Percentiles rank a stretch among this genome's conserved stretches.
Conservation (phyloP, 2,797 vertebrate species). For the Microctenopoma steveboyesi region DNA sequence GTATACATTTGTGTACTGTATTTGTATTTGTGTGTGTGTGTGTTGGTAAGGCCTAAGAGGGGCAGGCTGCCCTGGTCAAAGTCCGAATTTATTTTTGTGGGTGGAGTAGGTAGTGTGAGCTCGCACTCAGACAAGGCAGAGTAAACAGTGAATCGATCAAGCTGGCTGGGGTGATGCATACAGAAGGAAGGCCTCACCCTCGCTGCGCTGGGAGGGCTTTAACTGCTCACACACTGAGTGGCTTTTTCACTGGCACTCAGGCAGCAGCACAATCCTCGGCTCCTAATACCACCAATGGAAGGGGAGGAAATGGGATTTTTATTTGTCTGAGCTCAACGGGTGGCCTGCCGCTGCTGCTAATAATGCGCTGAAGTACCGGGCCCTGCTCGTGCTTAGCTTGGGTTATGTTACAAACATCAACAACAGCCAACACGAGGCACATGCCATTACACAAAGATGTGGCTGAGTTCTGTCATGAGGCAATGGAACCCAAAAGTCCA, state of each 20-base stretch:
- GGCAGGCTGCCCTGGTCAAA: slow-evolving; percentile 53
- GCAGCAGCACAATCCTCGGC: slow-evolving; percentile 58
- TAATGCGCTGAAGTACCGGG: slow-evolving; percentile 45
- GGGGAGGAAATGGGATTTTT: slow-evolving; percentile 73
- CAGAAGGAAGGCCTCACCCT: slow-evolving; percentile 69
- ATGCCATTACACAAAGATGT: slow-evolving; percentile 27
- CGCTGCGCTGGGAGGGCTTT: slow-evolving; percentile 63
- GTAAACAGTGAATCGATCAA: slow-evolving; percentile 82
- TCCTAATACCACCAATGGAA: slow-evolving; percentile 62
- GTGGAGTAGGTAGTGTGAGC: slow-evolving; percentile 56
- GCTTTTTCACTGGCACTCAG: slow-evolving; percentile 71
- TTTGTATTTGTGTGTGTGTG: slow-evolving; percentile 1
- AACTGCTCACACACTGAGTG: slow-evolving; percentile 72
- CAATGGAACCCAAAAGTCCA: slow-evolving; percentile 3
- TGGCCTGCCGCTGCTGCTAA: slow-evolving; percentile 51
- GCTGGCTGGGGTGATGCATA: slow-evolving; percentile 72
- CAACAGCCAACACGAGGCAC: slow-evolving; percentile 34
- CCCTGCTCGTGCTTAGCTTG: slow-evolving; percentile 3
- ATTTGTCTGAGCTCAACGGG: slow-evolving; percentile 61
- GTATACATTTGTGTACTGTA: slow-evolving; percentile 34
- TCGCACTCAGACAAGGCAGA: slow-evolving; percentile 70
- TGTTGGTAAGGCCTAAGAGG: slow-evolving; percentile 13
- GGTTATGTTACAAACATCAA: slow-evolving; percentile 31
- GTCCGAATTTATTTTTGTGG: slow-evolving; percentile 66
- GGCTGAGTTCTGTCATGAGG: not conserved